phyloP scores from a whole-genome alignment of 2,113 vertebrate species.

The Telmatochromis brachygnathus region DNA sequence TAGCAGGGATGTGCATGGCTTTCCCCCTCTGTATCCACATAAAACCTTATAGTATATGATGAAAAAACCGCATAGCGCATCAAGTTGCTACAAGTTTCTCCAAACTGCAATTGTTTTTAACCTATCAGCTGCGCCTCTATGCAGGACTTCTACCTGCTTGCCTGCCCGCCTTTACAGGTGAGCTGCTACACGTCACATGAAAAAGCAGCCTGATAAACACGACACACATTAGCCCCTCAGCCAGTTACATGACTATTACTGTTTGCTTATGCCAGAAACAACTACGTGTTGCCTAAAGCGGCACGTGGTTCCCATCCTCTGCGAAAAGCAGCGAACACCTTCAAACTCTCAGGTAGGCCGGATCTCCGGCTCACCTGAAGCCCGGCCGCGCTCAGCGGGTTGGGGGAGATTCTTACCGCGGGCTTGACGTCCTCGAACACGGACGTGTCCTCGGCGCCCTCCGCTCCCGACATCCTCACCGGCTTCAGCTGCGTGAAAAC shows the following conservation, averaged over 20 bases:
- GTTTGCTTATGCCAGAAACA: not conserved
- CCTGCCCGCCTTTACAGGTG: not conserved
- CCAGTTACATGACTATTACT: not conserved
- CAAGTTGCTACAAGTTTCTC: not conserved
- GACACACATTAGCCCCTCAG: not conserved
- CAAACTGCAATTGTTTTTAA: not conserved
- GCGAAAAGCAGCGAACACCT: not conserved
- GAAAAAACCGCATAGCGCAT: not conserved
- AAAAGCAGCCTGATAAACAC: not conserved
- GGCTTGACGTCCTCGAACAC: conserved; percentile 89
- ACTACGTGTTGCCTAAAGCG: not conserved
- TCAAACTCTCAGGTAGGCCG: not conserved
- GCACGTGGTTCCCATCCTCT: not conserved
- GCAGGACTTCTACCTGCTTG: conserved; percentile 21
- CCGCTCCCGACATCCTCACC: conserved; percentile 75
- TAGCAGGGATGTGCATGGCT: not conserved
- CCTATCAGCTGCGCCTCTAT: not conserved
- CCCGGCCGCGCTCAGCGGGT: not conserved
- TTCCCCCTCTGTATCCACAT: accelerated
- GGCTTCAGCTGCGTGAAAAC: conserved; percentile 83
- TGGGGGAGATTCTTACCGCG: conserved; percentile 42
- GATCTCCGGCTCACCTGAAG: not conserved
- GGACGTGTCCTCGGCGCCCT: conserved; percentile 71
- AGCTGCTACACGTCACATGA: not conserved
- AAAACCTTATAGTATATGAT: not conserved